Evolutionary conservation across 1,140 invertebrate species (phyloP), one percentile per base, ranked within the genome.

Genomic region (Drosophila lini): DNA sequence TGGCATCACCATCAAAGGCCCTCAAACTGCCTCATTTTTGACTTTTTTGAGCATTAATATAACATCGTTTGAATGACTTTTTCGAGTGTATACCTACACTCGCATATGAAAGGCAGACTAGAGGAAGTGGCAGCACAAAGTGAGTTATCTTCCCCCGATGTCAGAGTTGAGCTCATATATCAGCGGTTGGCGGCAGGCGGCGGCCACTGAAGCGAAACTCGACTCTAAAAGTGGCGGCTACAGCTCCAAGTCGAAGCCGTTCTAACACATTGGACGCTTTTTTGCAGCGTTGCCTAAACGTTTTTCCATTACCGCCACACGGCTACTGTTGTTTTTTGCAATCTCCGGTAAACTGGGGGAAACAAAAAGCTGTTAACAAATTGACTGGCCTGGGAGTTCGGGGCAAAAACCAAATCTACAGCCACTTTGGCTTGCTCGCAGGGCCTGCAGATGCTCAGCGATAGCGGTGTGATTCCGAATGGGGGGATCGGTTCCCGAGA

Each of bases 301-400:
- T 60, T 79, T 78, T 81, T 81, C 40, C 73, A 73, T 73, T 80
- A 74, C 78, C 62, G 50, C 34, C 38, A 38, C 25, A 31, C 32
- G 50, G 48, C 53, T 69, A 74, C 52, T 83, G 75, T 64, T 85
- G 50, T 63, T 81, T 77, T 74, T 70, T 85, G 85, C 85, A 90
- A 90, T 90, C 86, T 90, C 86, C 86, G 86, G 85, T 70, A 73
- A 53, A 73, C 65, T 67, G 80, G 31, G 52, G 86, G 73, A 85
- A 90, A 79, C 68, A 76, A 80, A 91, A 83, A 82, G 60, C 84
- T 76, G 78, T 89, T 90, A 89, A 84, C 84, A 88, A 81, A 89
- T 84, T 89, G 80, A 73, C 34, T 71, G 53, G 67, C 65, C 53
- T 62, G 44, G 45, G 62, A 74, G 53, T 74, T 42, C n/a, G 58